Evolutionary conservation across 2,113 vertebrate species (phyloP).

Genomic region (Morone saxatilis): DNA sequence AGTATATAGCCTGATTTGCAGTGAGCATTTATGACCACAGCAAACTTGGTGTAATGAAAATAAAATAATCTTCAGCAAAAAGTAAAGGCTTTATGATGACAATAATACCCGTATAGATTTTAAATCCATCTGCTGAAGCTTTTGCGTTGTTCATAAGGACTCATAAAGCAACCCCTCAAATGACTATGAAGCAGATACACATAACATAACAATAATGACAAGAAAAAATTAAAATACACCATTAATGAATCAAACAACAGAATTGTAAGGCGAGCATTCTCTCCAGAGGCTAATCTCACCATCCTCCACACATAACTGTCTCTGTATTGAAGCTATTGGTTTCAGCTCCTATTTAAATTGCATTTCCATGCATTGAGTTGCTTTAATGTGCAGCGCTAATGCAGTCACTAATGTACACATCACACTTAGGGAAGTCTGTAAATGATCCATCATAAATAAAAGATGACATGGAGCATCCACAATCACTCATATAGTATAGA

Average conservation of each 20-base stretch:
- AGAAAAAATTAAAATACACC: background rate
- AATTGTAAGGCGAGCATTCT: background rate
- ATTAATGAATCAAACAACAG: background rate
- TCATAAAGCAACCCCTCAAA: background rate
- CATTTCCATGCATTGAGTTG: conserved; percentile 65
- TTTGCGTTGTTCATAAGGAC: background rate
- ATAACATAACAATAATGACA: background rate
- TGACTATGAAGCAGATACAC: background rate
- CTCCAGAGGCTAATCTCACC: background rate
- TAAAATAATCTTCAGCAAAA: background rate
- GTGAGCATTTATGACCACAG: background rate
- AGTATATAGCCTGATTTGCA: background rate
- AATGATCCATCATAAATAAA: conserved; percentile 81
- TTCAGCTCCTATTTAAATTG: conserved; percentile 65
- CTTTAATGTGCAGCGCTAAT: conserved; percentile 75
- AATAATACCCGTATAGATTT: background rate
- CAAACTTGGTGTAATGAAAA: background rate
- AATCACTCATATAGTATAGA: conserved; percentile 61
- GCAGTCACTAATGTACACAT: conserved; percentile 77
- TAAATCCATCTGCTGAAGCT: background rate
- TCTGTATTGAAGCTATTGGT: conserved; percentile 52
- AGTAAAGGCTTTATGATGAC: background rate
- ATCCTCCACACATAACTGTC: conserved; percentile 46
- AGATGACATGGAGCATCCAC: conserved; percentile 71
- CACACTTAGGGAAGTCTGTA: conserved; percentile 68